Evolutionary conservation across 2,797 vertebrate species (phyloP), one percentile per base, ranked within the genome.

Genomic region (Thamnophis elegans): DNA sequence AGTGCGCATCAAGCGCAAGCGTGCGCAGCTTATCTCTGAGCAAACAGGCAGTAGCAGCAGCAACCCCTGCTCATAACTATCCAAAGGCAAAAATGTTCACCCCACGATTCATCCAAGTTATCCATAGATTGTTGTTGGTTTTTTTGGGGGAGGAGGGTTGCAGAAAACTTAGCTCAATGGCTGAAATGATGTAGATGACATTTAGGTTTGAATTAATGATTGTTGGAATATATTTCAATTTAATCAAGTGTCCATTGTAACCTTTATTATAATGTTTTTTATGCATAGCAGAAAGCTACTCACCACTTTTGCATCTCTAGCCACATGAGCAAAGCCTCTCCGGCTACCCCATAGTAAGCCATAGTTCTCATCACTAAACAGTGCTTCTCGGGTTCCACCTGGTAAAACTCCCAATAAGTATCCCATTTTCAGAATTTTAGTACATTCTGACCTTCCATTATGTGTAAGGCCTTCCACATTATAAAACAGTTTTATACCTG

Each of bases 261-360:
- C 20, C 7, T 11, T 32, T 22, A 73, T 55, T 4, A 47, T 20
- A 56, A 42, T 87, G 62, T 25, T 22, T 54, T n/a, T 65, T 18
- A 53, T 59, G n/a, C 2, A 42, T 2, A 26, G 22, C 32, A 88
- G 20, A 65, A 51, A 13, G 14, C 12, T 51, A 97, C 98, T 93
- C 90, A 99, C 98, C 98, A 98, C 99, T 98, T 98, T 95, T 89
- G 98, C 98, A 97, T 99, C 98, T 11, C 98, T 98, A 95, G 99
- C 98, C 47, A 99, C 98, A 95, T 99, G 98, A 68, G 98, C 98
- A 1, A 99, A 99, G 92, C 98, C 98, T 95, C 95, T 98, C 18
- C 98, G 98, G 94, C 98, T 97, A 28, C 98, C 98, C 98, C 98
- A 99, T 22, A 99, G 22, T 2, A 99, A 97, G 25, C 95, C 97